Percentiles rank a stretch among this genome's conserved stretches.
Evolutionary conservation across 1,140 invertebrate genomes (phyloP).

Genomic region (Laodelphax striatellus): DNA sequence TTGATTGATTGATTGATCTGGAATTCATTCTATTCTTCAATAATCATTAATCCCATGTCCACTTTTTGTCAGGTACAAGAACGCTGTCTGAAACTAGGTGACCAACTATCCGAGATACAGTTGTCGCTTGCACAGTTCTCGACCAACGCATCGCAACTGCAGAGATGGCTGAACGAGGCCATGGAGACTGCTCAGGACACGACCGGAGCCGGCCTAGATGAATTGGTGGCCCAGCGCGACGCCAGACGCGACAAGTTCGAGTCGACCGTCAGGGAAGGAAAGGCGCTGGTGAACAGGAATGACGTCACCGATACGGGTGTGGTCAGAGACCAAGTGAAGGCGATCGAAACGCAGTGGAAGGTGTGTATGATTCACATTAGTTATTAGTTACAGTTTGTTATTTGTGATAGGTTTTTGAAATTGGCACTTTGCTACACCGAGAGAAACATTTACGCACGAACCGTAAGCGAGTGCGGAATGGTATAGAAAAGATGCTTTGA

Average conservation of each 20-base stretch:
- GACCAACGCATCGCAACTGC: conserved; percentile 51
- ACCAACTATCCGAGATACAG: conserved; percentile 72
- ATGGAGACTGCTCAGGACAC: conserved; percentile 65
- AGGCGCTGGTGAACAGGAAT: conserved; percentile 72
- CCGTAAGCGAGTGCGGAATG: no score
- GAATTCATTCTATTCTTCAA: no score
- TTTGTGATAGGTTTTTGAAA: no score
- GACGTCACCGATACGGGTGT: conserved; percentile 78
- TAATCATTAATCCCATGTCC: no score
- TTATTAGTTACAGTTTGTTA: no score
- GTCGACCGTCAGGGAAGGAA: conserved; percentile 65
- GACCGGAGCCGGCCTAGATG: conserved; percentile 38
- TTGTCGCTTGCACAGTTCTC: conserved; percentile 57
- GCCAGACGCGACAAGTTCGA: conserved; percentile 53
- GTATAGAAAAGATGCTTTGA: no score
- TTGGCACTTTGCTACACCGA: no score
- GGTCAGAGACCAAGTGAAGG: conserved; percentile 77
- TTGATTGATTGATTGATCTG: no score
- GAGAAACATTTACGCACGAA: no score
- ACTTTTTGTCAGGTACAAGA: not conserved
- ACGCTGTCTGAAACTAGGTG: conserved; percentile 53
- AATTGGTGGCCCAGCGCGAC: conserved; percentile 40
- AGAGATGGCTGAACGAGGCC: conserved; percentile 57
- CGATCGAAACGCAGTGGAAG: conserved; percentile 21
- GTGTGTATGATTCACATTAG: not conserved